Evolutionary conservation across 2,797 vertebrate species (phyloP), one percentile per base, ranked within the genome.

Genomic region (Malacoctenus gilli): DNA sequence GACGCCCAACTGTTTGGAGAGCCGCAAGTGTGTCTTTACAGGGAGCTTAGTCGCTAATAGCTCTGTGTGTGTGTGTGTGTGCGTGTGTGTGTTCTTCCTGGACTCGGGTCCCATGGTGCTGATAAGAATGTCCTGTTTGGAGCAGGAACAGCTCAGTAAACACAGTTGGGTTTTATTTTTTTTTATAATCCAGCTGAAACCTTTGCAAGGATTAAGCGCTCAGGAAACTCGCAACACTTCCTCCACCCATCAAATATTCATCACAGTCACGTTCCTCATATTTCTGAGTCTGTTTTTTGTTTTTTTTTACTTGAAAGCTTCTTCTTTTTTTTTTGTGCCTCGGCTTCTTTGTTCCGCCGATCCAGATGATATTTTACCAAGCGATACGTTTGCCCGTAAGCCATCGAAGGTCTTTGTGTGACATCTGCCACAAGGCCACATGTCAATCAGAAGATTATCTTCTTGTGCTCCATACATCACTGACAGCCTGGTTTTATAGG

Each of bases 51-150:
- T 25, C 21, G 18, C 14, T 56, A 54, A 58, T 47, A 36, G 48
- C 30, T 36, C 38, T 25, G 23, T 59, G 22, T 43, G 69, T 68
- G 56, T 50, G 19, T 36, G 38, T 37, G 41, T 65, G 40, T 55
- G 23, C 50, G 42, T 59, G 38, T 58, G 41, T 37, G 43, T 41
- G 15, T 76, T 78, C 55, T 68, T 82, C 72, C 68, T 74, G 62
- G 57, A 75, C 57, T 32, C 41, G 15, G 25, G 36, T 82, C 84
- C 59, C 59, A 46, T 77, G 50, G 54, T 64, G 55, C n/a, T 11
- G 68, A 83, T 68, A 80, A 68, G 65, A 79, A 81, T 59, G 60
- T 89, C 82, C 84, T 85, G 84, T 84, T 79, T 74, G 66, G 55
- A 84, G 31, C 52, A 64, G 73, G 63, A 80, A 56, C 72, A 58